Percentiles rank a stretch among this genome's conserved stretches.
phyloP scores from a whole-genome alignment of 2,113 vertebrate genomes.

The Mesocricetus auratus region DNA sequence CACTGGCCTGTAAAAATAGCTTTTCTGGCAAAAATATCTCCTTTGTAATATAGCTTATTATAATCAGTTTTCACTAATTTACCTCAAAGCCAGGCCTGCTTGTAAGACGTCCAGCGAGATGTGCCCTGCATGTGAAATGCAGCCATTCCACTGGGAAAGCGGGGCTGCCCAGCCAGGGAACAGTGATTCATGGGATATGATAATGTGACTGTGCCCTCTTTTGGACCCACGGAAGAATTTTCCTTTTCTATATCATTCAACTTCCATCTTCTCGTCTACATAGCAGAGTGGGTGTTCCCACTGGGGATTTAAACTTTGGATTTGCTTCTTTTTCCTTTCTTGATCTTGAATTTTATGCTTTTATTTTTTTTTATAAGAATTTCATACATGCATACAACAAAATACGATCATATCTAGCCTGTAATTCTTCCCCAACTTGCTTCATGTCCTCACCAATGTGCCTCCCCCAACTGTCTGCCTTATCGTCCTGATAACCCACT shows the following conservation, averaged over 20 bases:
- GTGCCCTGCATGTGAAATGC: neutral
- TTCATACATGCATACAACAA: neutral
- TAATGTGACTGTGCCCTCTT: neutral
- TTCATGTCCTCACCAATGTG: neutral
- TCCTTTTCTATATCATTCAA: conserved; percentile 3
- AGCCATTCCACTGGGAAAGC: neutral
- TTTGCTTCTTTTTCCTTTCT: neutral
- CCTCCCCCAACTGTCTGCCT: neutral
- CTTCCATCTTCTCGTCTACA: neutral
- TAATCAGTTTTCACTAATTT: conserved; percentile 19
- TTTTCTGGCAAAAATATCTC: conserved; percentile 50
- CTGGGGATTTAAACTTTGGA: neutral
- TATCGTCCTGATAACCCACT: neutral
- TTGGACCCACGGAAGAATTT: neutral
- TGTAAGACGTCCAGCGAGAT: neutral
- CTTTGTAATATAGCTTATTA: conserved; percentile 6
- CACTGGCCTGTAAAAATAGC: neutral
- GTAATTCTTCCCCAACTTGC: too few species aligned
- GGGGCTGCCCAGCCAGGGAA: neutral
- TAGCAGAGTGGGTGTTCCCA: neutral
- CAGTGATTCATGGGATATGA: neutral
- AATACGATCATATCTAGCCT: neutral
- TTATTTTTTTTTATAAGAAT: neutral
- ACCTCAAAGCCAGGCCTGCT: conserved; percentile 8
- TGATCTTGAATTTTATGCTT: neutral